phyloP scores from a whole-genome alignment of 2,797 vertebrate species.

The Benthosema pterotum region DNA sequence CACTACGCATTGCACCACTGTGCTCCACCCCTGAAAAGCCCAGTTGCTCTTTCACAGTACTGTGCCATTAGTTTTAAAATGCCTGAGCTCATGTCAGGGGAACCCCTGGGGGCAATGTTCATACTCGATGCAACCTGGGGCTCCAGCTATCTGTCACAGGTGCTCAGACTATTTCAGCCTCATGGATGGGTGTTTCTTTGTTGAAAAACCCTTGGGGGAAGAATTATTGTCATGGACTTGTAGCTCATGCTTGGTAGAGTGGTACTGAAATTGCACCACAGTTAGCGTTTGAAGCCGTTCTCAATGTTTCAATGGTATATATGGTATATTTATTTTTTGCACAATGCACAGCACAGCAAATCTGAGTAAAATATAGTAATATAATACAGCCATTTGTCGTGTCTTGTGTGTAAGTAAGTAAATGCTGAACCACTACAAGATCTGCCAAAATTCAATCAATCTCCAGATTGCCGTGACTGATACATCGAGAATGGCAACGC shows the following conservation, averaged over 20 bases:
- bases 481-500: conserved; percentile 25
- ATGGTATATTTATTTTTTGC: neutral
- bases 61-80: conserved; percentile 42
- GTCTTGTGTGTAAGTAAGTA: no score
- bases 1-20: neutral
- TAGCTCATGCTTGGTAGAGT: conserved; percentile 14
- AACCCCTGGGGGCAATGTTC: conserved; percentile 47
- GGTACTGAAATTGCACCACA: neutral
- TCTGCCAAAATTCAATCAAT: conserved; percentile 29
- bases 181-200: conserved; percentile 46
- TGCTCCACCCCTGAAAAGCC: conserved; percentile 12
- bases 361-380: no score
- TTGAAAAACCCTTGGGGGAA: conserved; percentile 48
- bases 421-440: conserved; percentile 9
- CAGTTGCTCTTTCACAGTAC: conserved; percentile 2
- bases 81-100: conserved; percentile 48
- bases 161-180: conserved; percentile 48
- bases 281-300: conserved; percentile 15
- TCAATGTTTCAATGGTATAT: neutral
- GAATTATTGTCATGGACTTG: conserved; percentile 37
- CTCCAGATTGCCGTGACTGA: conserved; percentile 22
- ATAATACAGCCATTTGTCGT: no score
- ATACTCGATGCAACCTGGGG: conserved; percentile 3
- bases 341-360: no score
- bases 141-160: conserved; percentile 43